Percentiles rank a stretch among this genome's conserved stretches.
These are phyloP conservation scores for Piscicola geometra DNA, from an alignment of 2,888 invertebrate species.

Conservation along the genomic window DNA sequence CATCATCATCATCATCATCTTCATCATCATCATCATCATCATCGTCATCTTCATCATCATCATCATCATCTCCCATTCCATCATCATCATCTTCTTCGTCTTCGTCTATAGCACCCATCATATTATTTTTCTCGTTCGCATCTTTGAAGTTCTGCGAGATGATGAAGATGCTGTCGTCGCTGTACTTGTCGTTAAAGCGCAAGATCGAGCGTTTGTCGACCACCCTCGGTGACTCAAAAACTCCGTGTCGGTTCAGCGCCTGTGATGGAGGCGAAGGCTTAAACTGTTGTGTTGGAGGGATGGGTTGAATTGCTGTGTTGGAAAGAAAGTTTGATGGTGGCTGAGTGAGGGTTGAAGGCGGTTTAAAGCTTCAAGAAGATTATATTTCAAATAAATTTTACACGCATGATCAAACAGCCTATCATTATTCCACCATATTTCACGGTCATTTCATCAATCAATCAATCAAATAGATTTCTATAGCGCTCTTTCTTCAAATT, in stretches of 20 bases:
- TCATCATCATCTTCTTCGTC: not conserved
- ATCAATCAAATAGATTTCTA: no score
- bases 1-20: constrained; percentile 31
- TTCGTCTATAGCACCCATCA: not conserved
- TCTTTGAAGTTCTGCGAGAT: constrained; percentile 5
- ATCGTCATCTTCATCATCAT: constrained; percentile 3
- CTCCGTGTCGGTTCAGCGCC: not conserved
- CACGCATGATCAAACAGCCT: no score
- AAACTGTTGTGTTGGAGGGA: not conserved
- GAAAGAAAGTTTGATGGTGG: not conserved
- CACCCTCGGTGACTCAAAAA: not conserved
- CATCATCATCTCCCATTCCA: not conserved
- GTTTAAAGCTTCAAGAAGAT: not conserved
- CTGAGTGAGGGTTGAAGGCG: not conserved
- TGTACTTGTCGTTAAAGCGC: not conserved
- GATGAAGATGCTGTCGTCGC: not conserved
- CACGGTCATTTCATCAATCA: no score
- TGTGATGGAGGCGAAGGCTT: not conserved
- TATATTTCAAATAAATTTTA: no score
- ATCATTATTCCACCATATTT: no score
- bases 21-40: constrained; percentile 29
- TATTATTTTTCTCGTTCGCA: constrained; percentile 18
- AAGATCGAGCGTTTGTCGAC: not conserved
- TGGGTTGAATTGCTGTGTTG: not conserved
- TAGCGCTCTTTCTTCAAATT: no score